Evolutionary conservation across 2,797 vertebrate species (phyloP), one percentile per base, ranked within the genome.

Genomic region (Tauraco hartlaubi): DNA sequence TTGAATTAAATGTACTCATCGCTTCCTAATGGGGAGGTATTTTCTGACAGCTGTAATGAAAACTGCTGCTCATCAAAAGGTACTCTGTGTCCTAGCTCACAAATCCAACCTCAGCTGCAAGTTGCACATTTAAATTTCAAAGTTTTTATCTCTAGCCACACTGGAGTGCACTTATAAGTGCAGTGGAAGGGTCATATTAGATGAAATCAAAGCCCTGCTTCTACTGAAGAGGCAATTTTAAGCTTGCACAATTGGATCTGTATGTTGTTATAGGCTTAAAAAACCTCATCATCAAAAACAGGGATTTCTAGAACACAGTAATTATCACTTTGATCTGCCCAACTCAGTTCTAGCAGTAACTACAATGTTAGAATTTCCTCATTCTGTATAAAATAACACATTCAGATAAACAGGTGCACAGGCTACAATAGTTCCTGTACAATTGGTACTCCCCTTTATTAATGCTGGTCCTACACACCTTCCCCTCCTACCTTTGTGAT

Each of bases 111-210:
- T 97, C 96, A 95, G 80, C 95, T 96, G 90, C 92, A 96, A 97
- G 97, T 97, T 96, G 96, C 77, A 97, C 85, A 96, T 98, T 98
- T 97, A 95, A 84, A 96, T 98, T 97, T 98, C 97, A 97, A 97
- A 98, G 96, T 98, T 98, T 96, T 94, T 94, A 94, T 97, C 93
- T 94, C 94, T 93, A 96, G 88, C 88, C 84, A 48, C 82, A 92
- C 49, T 92, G 88, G 90, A 97, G 90, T 96, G 96, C 88, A 96
- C 80, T 97, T 97, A 75, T 64, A 97, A 96, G 91, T 96, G 80
- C 25, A 0, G 94, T 94, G 76, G 92, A 95, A 87, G 92, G 96
- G 96, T 94, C 88, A 83, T 79, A 96, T 96, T 94, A 96, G 88
- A 96, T 91, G 86, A 97, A 96, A 97, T 97, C 96, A 94, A 96